A percentile compares a stretch with the other conserved stretches of the same genome.
These are phyloP conservation scores for Drosophila lini DNA, from an alignment of 1,140 invertebrate genomes.

Conservation along the genomic window DNA sequence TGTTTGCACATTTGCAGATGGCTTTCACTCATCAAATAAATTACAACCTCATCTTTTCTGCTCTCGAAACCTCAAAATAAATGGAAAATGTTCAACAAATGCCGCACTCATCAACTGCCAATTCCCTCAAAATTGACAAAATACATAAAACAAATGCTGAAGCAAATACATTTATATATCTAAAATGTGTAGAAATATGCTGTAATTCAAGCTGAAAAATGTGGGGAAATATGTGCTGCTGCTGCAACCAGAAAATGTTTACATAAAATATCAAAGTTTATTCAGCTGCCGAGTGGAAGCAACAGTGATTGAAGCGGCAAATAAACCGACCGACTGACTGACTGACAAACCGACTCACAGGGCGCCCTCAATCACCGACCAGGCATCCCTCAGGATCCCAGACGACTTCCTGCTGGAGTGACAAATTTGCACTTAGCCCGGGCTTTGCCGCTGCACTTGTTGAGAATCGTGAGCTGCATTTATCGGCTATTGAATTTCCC, in stretches of 20 bases:
- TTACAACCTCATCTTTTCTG: constrained; percentile 2
- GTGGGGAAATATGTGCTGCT: background rate
- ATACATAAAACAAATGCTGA: constrained; percentile 31
- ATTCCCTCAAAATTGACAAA: constrained; percentile 45
- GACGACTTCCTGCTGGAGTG: constrained; percentile 62
- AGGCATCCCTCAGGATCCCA: background rate
- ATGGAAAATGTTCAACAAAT: constrained; percentile 14
- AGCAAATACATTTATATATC: constrained; percentile 3
- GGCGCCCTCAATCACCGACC: constrained; percentile 16
- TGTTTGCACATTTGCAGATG: background rate
- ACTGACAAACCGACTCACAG: constrained; percentile 49
- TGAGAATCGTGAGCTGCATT: constrained; percentile 77
- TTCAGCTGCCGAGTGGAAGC: constrained; percentile 20
- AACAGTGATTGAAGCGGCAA: constrained; percentile 32
- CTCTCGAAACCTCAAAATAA: constrained; percentile 2
- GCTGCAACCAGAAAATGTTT: constrained; percentile 11
- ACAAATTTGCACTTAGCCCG: constrained; percentile 70
- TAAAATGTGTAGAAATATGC: constrained; percentile 4
- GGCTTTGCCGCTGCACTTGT: constrained; percentile 55
- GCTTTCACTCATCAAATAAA: constrained; percentile 3
- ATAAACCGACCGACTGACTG: constrained; percentile 44
- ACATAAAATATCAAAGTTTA: constrained; percentile 22
- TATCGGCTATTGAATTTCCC: constrained; percentile 70
- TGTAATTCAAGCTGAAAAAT: constrained; percentile 27
- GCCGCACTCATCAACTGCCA: constrained; percentile 17